Base-by-base conservation (phyloP, 2,888 invertebrate genomes). In the Pantelozetes paolii region DNA sequence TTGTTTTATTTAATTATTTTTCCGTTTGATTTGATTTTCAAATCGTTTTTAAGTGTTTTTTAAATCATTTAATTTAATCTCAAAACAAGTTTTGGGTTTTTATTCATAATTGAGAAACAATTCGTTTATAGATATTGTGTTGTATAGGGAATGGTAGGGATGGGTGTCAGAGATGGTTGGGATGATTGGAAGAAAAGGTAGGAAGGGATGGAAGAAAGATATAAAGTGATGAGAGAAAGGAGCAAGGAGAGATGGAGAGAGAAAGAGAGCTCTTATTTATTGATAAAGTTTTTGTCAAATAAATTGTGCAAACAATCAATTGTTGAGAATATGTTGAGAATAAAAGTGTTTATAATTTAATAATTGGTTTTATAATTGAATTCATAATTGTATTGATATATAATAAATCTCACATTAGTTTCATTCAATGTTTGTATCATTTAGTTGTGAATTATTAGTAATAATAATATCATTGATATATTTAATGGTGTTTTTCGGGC, bases 271-370 rank as follows among this genome's bases (percentile, higher is more conserved):
- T 64, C 64, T 64, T 64, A 64, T 23, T 64, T 64, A 40, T 36
- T 64, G 64, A 64, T 64, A 64, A 62, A 20, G 20, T 20, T 28
- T 57, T 57, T 57, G 50, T 64, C 32, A 64, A 64, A 64, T 64
- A 64, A 64, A 64, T 64, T 64, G 64, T 64, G 64, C 64, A 64
- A 64, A 64, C 64, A 64, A 64, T 64, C 64, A 64, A 36, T 64
- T 15, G 57, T 57, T 64, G 64, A 64, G 64, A 64, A 57, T 57
- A 57, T 57, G n/a, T 23, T 50, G 6, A 50, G 50, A 54, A 23
- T 54, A 23, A 54, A 57, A 57, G 57, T 28, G 28, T 57, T 57
- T 5, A 26, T 1, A 26, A 54, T 50, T 50, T 54, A 54, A 23
- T 54, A 20, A 23, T n/a, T n/a, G n/a, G n/a, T n/a, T n/a, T n/a